Evolutionary conservation across 2,113 vertebrate species (phyloP), one percentile per base, ranked within the genome.

Genomic region (Tretioscincus oriximinensis): DNA sequence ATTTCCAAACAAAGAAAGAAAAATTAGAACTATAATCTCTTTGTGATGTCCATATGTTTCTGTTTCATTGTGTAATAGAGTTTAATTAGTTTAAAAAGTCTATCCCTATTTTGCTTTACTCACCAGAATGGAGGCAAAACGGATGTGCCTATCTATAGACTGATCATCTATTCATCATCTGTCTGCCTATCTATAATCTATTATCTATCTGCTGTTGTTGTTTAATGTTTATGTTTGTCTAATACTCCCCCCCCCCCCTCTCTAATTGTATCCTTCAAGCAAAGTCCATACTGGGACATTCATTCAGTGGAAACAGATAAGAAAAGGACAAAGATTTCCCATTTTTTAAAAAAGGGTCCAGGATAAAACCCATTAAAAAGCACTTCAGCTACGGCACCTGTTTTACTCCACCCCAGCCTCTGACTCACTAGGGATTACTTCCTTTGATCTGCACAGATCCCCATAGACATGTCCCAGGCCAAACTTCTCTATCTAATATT

Each of bases 361-460:
- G 89, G 78, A 85, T 87, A 12, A 91, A 90, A 86, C 78, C 66
- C 87, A 93, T 93, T 92, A 92, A 90, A 88, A 90, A 89, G 88
- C 90, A 86, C 90, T 93, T 88, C 91, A 85, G 82, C 88, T 90
- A 89, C 87, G 84, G 14, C 26, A 35, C 35, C 47, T 14, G 68
- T 68, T 91, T 90, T n/a, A n/a, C 71, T 7, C n/a, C 86, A 90
- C 86, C 77, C 91, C 90, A 90, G 85, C 73, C 87, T 91, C 89
- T 83, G 81, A 79, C 89, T 89, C 92, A 90, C 88, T 85, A 91
- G 88, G 91, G 90, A 77, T 84, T 81, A 78, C 64, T 78, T 90
- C 83, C 90, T 93, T 93, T 93, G 91, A 92, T 92, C 91, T 91
- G 11, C 74, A 80, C 86, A 90, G 90, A 92, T 92, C 90, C 89